These are phyloP conservation scores for Aphrophora alni DNA, from an alignment of 2,888 invertebrate species.

Conservation along the genomic window DNA sequence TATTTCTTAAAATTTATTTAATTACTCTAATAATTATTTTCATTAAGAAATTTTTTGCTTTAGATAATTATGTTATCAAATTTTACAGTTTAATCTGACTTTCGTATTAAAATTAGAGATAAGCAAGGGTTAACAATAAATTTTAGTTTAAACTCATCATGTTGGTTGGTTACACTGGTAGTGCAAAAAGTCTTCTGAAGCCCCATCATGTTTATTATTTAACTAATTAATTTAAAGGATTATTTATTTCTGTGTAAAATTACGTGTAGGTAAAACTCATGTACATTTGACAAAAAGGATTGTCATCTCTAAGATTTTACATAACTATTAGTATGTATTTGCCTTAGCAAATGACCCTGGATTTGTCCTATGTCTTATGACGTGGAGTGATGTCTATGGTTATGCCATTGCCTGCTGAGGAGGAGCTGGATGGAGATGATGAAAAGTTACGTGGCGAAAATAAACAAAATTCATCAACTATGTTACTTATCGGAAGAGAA, in stretches of 20 bases:
- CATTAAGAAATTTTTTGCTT: no score
- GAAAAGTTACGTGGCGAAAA: constrained; percentile 41
- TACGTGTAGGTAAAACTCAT: background rate
- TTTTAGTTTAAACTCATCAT: no score
- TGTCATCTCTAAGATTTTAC: background rate
- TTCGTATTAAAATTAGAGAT: no score
- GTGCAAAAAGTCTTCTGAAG: background rate
- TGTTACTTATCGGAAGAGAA: constrained; percentile 70
- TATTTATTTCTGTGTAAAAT: background rate
- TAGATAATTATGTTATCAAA: no score
- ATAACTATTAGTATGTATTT: background rate
- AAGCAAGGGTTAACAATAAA: no score
- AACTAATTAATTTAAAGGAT: background rate
- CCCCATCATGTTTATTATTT: background rate
- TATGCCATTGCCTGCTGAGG: constrained; percentile 32
- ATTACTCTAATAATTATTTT: no score
- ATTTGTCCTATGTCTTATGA: constrained; percentile 44
- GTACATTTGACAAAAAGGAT: background rate
- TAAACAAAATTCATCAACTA: constrained; percentile 55
- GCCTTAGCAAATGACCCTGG: constrained; percentile 17
- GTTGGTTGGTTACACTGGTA: background rate
- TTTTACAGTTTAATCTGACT: no score
- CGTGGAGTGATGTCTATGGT: constrained; percentile 48
- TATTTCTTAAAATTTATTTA: no score
- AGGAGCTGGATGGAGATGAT: constrained; percentile 43